Conservation (phyloP, 2,797 vertebrate genomes). For the Ctenopoma multispine region DNA sequence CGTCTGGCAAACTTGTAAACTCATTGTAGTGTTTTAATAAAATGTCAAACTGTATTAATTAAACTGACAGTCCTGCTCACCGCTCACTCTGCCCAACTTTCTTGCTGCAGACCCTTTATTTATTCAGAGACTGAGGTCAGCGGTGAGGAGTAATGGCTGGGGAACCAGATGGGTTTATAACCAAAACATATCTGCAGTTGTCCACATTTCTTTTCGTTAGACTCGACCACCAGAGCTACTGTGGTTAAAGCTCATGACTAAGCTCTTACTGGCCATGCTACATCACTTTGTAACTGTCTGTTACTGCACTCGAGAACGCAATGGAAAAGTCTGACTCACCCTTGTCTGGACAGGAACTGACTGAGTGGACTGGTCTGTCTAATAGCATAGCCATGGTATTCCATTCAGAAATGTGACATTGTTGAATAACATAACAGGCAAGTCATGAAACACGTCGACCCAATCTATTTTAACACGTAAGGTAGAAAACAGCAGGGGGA, state of each 20-base stretch:
- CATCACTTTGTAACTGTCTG: conserved; percentile 71
- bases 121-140: conserved; percentile 71
- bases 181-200: conserved; percentile 72
- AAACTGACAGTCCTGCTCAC: conserved; percentile 6
- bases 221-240: conserved; percentile 70
- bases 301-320: conserved; percentile 50
- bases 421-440: conserved; percentile 54
- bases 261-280: conserved; percentile 71
- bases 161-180: conserved; percentile 66
- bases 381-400: conserved; percentile 70
- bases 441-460: conserved; percentile 39
- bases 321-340: conserved; percentile 83
- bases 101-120: conserved; percentile 58
- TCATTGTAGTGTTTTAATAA: conserved; percentile 26
- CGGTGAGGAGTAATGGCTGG: conserved; percentile 45
- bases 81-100: conserved; percentile 23
- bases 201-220: conserved; percentile 49
- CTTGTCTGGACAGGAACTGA: conserved; percentile 81
- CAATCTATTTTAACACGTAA: conserved; percentile 46
- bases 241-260: conserved; percentile 80
- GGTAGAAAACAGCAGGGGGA: conserved; percentile 21
- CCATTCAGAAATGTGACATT: conserved; percentile 75
- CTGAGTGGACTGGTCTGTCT: conserved; percentile 69
- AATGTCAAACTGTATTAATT: conserved; percentile 37
- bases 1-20: conserved; percentile 19